Evolutionary conservation across 1,140 invertebrate species (phyloP), one percentile per base, ranked within the genome.

Genomic region (Plectus sambesii): DNA sequence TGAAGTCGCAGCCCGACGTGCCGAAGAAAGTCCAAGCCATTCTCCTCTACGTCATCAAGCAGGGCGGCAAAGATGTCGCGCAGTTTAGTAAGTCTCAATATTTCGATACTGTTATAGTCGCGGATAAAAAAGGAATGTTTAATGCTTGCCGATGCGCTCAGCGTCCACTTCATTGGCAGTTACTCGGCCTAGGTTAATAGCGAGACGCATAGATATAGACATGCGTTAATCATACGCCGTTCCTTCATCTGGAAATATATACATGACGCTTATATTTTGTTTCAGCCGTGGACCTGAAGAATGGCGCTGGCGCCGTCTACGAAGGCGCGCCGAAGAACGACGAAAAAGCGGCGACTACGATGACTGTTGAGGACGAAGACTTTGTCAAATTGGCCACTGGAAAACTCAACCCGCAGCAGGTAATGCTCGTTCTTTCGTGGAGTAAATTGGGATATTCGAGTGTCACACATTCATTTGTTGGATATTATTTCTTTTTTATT

Each of bases 21-120:
- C 80, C 78, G 1, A 85, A 84, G 66, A 78, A 80, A 63, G 73
- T 89, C 12, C 83, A 84, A 56, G 85, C 80, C 9, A 72, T 89
- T 4, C 87, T 86, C 69, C 66, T 82, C n/a, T 90, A 86, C 69
- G 82, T 85, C 61, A 84, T 93, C 56, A 82, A 81, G 2, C 78
- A 80, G 51, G 77, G 81, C 69, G 84, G 83, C 56, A 81, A 84
- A 69, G 74, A 75, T 57, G 78, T 73, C 42, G 79, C 80, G 60
- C 77, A 81, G 61, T 92, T 86, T 85, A 88, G 87, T 90, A 78
- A 84, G 81, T 49, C 33, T 36, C 29, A 5, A 9, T 3, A n/a
- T 2, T 22, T 15, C 19, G 22, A 40, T 2, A 4, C 27, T 24
- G 17, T 23, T 75, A 76, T 52, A 78, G 90, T 0, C 84, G 87